Evolutionary conservation across 1,140 invertebrate species (phyloP), one percentile per base, ranked within the genome.

Genomic region (Potamilus streckersoni): DNA sequence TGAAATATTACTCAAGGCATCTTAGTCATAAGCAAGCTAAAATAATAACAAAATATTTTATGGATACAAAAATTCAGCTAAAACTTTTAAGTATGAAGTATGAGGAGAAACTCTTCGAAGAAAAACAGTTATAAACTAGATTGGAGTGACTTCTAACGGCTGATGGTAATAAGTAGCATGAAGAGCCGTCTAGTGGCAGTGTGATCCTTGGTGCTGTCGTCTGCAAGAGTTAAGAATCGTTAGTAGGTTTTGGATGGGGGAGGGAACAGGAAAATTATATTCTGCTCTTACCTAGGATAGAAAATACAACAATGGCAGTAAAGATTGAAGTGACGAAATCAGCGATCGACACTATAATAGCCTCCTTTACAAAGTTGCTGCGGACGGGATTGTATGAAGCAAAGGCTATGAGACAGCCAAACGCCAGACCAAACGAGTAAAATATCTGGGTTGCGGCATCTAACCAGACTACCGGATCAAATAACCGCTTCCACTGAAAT

Each of bases 391-490:
- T 96, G 87, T 95, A 96, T 0, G 94, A 95, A 6, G 94, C 79
- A 11, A 86, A 71, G 5, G 84, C 83, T 15, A 87, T 84, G 2
- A 85, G 73, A 67, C 84, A 82, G 70, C 95, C 95, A 93, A 95
- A 96, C 17, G 94, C 94, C 12, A 95, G 94, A 85, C 95, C 95
- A 23, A 96, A 88, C 0, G 95, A 95, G 86, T 96, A 96, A 86
- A 96, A 96, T 81, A 96, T 96, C 90, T 96, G 95, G 13, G 95
- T 94, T 5, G 95, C 95, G 0, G 95, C 95, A 85, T 96, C 95
- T 61, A 94, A 93, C 95, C 95, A 96, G 13, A 87, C 84, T 23
- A 74, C 78, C 0, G 83, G 83, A 27, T 86, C 84, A n/a, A 75
- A 57, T 16, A 86, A 64, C 15, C 80, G 76, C 27, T 76, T 67